Percentiles rank a stretch among this genome's conserved stretches.
Conservation (phyloP, 1,140 invertebrate species). For the Zaprionus davidi region DNA sequence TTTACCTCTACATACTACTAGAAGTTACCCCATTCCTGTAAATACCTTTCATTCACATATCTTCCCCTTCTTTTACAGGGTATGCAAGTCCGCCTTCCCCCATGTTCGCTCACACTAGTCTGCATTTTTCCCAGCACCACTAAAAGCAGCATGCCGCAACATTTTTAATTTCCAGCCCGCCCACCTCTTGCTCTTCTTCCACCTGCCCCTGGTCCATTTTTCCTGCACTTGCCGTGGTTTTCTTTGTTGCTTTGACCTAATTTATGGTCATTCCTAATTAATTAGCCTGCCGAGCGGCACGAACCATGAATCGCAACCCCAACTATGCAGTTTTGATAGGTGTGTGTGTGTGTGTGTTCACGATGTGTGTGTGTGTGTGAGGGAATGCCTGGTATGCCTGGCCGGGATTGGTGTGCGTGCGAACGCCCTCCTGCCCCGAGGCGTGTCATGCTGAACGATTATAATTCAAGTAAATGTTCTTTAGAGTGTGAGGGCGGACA, state of each 20-base stretch:
- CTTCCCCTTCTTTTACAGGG: slow-evolving; percentile 4
- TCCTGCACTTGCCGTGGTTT: slow-evolving; percentile 62
- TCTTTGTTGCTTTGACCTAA: slow-evolving; percentile 62
- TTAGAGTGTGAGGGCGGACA: slow-evolving; percentile 50
- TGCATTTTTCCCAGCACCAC: slow-evolving; percentile 31
- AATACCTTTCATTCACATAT: not conserved
- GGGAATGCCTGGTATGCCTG: slow-evolving; percentile 3
- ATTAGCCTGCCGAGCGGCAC: slow-evolving; percentile 69
- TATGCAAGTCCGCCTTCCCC: not conserved
- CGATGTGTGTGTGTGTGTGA: not conserved
- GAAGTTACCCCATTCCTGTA: not conserved
- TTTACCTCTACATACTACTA: not conserved
- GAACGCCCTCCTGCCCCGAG: slow-evolving; percentile 46
- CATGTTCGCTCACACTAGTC: slow-evolving; percentile 10
- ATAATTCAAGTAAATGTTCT: slow-evolving; percentile 62
- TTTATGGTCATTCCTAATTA: slow-evolving; percentile 68
- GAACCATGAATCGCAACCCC: slow-evolving; percentile 43
- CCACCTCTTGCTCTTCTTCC: not conserved
- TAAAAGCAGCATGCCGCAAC: slow-evolving; percentile 26
- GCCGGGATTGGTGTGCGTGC: slow-evolving; percentile 47
- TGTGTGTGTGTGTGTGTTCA: not conserved
- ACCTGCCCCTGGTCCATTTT: slow-evolving; percentile 11
- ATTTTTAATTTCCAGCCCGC: slow-evolving; percentile 27
- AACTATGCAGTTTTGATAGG: slow-evolving; percentile 33
- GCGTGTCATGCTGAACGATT: slow-evolving; percentile 51